Percentiles rank a stretch among this genome's conserved stretches.
phyloP scores from a whole-genome alignment of 37 sponge, comb jelly and placozoan genomes.

The Eunapius fragilis region DNA sequence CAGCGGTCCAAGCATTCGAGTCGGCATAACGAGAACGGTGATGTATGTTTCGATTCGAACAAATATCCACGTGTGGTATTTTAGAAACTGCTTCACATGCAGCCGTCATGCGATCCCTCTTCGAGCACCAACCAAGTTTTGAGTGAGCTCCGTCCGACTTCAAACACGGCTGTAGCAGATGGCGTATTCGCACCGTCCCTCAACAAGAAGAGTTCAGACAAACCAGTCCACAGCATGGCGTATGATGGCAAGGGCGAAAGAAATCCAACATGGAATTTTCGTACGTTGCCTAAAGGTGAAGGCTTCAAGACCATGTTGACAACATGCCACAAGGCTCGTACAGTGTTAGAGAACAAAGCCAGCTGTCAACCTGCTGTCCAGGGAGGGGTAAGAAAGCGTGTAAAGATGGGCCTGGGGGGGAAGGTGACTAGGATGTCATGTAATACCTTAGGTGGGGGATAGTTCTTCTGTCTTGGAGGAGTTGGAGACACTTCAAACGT shows the following conservation, averaged over 20 bases:
- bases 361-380: not conserved
- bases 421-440: not conserved
- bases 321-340: not conserved
- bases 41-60: no score
- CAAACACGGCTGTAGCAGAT: not conserved
- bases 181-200: constrained; percentile 25
- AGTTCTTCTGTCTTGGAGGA: not conserved
- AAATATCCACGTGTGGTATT: no score
- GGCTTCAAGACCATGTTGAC: constrained; percentile 31
- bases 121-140: not conserved
- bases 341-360: not conserved
- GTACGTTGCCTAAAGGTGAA: constrained; percentile 12
- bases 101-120: not conserved
- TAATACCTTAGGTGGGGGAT: not conserved
- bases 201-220: constrained; percentile 9
- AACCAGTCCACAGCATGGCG: not conserved
- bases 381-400: not conserved
- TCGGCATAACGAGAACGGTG: not conserved
- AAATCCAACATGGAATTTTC: constrained; percentile 15
- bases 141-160: not conserved
- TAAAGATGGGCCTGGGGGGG: not conserved
- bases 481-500: not conserved
- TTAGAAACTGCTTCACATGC: not conserved
- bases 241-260: not conserved
- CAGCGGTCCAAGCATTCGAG: constrained; percentile 1